Evolutionary conservation across 2,797 vertebrate species (phyloP), one percentile per base, ranked within the genome.

Genomic region (Lepus townsendii): DNA sequence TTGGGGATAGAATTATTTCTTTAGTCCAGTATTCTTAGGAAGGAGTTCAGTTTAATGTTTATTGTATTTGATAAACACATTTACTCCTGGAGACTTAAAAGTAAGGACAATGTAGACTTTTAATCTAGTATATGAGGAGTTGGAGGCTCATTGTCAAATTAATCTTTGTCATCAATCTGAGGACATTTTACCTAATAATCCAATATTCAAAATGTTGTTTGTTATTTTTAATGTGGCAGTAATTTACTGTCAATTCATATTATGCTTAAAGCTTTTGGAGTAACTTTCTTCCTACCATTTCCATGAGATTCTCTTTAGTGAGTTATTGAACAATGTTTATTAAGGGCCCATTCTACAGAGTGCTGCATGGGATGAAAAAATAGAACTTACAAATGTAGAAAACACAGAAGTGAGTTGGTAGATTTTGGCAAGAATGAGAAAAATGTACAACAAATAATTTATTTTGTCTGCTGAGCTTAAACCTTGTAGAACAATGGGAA

Each of bases 11-110:
- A 20, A n/a, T 66, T 66, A 26, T 93, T 89, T 82, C 16, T 83
- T 90, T 62, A 63, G 17, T 11, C 17, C 20, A 77, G 30, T 10
- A 35, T 35, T 2, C 54, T 2, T 12, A n/a, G 60, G 14, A 20
- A 4, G 42, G 42, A 47, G 57, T 91, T 94, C 6, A 68, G 2
- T 91, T 57, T 89, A 76, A 38, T 17, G 38, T 6, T 42, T 57
- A 86, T 38, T 80, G 27, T 85, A 60, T 84, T 84, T 14, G 4
- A 84, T n/a, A 87, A 72, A 83, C 80, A 76, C 38, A 30, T 42
- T 78, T 19, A 57, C 2, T 72, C 17, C 3, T 42, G 26, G 35
- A 69, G 13, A 63, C 4, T 47, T 72, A 54, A 24, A 19, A 73
- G 3, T 88, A 71, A 79, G 9, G 17, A 5, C 12, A 71, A 63